Evolutionary conservation across 2,888 invertebrate species (phyloP).

Genomic region (Phortica okadai): DNA sequence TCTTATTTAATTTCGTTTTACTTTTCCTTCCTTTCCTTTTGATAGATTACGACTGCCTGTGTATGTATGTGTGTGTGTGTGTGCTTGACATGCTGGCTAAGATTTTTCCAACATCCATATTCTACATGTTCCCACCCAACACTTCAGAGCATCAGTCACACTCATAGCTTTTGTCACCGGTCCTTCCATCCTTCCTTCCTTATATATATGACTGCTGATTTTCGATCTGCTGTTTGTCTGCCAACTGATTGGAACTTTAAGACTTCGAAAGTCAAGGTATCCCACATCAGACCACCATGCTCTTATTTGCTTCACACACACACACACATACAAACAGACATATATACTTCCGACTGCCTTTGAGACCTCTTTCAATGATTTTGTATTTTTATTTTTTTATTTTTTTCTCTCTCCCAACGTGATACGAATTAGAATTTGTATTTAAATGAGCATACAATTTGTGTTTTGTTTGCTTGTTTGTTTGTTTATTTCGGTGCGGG

Average conservation of each 20-base stretch:
- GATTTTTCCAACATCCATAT: neutral
- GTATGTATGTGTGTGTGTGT: too few species aligned
- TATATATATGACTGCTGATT: neutral
- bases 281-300: neutral
- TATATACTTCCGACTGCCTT: too few species aligned
- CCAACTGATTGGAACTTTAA: slow-evolving; percentile 19
- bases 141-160: too few species aligned
- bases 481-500: slow-evolving; percentile 1
- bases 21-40: slow-evolving; percentile 5
- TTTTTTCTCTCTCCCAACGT: slow-evolving; percentile 54
- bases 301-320: too few species aligned
- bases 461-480: slow-evolving; percentile 54
- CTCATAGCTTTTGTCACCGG: too few species aligned
- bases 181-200: too few species aligned
- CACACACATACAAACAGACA: too few species aligned
- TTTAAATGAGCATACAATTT: slow-evolving; percentile 71
- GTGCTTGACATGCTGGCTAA: neutral
- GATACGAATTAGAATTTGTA: slow-evolving; percentile 69
- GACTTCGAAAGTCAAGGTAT: slow-evolving; percentile 26
- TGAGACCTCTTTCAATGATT: slow-evolving; percentile 7
- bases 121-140: too few species aligned
- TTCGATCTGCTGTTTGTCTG: neutral
- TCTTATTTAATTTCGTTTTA: neutral
- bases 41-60: neutral
- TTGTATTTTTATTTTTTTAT: neutral